These are phyloP conservation scores for Craterocephalus amniculus DNA, from an alignment of 2,797 vertebrate species.

Conservation along the genomic window DNA sequence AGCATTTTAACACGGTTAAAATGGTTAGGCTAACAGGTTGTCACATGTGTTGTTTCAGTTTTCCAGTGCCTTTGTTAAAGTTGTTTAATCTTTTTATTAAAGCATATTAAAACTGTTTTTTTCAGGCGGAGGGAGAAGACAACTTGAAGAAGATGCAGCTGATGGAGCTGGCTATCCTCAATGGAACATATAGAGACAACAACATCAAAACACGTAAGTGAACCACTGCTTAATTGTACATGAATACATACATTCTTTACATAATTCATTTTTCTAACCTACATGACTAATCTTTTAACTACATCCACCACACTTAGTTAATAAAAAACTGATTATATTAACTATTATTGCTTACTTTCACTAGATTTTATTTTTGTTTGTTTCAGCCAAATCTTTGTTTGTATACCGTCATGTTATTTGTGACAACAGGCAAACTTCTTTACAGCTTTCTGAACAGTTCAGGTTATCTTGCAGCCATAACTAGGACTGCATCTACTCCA, in stretches of 20 bases:
- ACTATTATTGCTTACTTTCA: constrained; percentile 39
- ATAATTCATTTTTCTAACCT: constrained; percentile 16
- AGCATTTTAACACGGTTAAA: constrained; percentile 26
- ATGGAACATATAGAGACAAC: constrained; percentile 89
- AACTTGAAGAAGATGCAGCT: constrained; percentile 90
- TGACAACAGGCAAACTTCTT: constrained; percentile 43
- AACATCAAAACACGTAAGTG: constrained; percentile 87
- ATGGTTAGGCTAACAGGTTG: constrained; percentile 18
- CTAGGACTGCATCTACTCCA: constrained; percentile 46
- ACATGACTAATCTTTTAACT: constrained; percentile 36
- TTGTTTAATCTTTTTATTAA: constrained; percentile 16
- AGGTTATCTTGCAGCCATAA: constrained; percentile 44
- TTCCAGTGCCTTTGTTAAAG: constrained; percentile 12
- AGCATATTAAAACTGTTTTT: constrained; percentile 18
- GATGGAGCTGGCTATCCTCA: constrained; percentile 88
- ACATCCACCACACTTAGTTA: constrained; percentile 1
- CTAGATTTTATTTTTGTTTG: constrained; percentile 17
- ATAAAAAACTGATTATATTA: background rate
- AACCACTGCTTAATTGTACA: constrained; percentile 11
- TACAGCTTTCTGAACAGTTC: constrained; percentile 28
- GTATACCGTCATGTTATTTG: constrained; percentile 37
- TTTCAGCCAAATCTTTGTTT: constrained; percentile 32
- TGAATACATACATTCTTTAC: background rate
- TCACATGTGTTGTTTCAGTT: constrained; percentile 9
- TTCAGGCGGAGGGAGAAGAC: constrained; percentile 87